These are phyloP conservation scores for Alfaro cultratus DNA, from an alignment of 2,797 vertebrate species.

Conservation along the genomic window DNA sequence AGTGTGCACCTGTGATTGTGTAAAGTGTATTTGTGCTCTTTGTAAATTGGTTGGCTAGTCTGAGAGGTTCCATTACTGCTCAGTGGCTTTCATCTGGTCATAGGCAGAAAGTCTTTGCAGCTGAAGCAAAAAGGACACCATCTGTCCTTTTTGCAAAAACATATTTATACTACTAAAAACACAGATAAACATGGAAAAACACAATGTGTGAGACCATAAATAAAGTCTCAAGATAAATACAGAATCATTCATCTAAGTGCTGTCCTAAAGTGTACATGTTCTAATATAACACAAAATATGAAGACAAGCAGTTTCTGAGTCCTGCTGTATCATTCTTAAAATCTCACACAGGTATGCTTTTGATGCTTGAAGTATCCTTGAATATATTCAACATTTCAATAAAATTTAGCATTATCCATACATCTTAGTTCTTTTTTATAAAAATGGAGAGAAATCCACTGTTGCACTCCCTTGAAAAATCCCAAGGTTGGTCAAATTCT, in stretches of 20 bases:
- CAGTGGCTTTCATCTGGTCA: slow-evolving; percentile 70
- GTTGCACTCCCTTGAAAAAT: background rate
- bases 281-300: background rate
- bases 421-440: background rate
- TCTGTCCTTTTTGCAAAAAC: slow-evolving; percentile 8
- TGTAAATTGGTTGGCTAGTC: slow-evolving; percentile 85
- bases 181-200: slow-evolving; percentile 14
- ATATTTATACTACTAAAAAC: slow-evolving; percentile 33
- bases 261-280: background rate
- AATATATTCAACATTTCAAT: background rate
- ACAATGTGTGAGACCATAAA: slow-evolving; percentile 22
- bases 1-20: slow-evolving; percentile 16
- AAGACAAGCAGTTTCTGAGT: background rate
- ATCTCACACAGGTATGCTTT: background rate
- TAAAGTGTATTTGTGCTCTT: slow-evolving; percentile 83
- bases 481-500: background rate
- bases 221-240: slow-evolving; percentile 24
- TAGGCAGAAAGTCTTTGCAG: slow-evolving; percentile 50
- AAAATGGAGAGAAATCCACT: background rate
- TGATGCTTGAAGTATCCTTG: background rate
- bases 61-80: slow-evolving; percentile 83
- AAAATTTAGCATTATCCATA: background rate
- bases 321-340: background rate
- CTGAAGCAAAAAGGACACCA: slow-evolving; percentile 35
- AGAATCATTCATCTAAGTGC: slow-evolving; percentile 7